These are phyloP conservation scores for Procavia capensis DNA, from an alignment of 2,113 vertebrate genomes.

Conservation along the genomic window DNA sequence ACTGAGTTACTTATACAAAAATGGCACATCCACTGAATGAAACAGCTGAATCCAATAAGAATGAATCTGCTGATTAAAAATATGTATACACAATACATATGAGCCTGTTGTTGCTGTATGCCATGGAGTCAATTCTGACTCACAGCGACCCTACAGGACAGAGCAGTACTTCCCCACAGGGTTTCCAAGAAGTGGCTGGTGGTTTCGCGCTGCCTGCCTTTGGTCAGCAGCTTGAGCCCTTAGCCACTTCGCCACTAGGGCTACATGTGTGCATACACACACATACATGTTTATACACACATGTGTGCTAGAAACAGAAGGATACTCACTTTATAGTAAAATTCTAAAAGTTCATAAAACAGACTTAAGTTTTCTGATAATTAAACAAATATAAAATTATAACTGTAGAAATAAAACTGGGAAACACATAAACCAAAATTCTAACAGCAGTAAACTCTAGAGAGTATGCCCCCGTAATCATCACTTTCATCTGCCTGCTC, in stretches of 20 bases:
- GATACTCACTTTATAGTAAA: neutral
- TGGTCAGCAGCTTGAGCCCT: too few species aligned
- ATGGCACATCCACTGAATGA: neutral
- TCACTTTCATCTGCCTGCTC: neutral
- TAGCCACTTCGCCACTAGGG: too few species aligned
- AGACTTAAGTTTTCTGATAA: constrained; percentile 22
- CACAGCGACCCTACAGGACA: too few species aligned
- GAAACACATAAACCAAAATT: neutral
- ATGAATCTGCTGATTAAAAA: neutral
- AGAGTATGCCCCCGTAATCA: neutral
- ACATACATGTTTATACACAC: neutral
- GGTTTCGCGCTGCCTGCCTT: too few species aligned
- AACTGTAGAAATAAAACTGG: neutral
- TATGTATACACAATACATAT: neutral
- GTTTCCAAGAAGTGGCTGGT: too few species aligned
- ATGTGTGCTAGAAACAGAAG: neutral
- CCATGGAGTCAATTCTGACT: too few species aligned
- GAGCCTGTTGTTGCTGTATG: too few species aligned
- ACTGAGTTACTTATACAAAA: neutral
- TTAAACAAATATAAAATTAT: neutral
- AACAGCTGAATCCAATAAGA: constrained; percentile 37
- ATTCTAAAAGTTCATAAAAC: neutral
- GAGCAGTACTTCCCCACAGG: too few species aligned
- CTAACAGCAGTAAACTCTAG: neutral
- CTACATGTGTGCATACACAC: neutral